These are phyloP conservation scores for Hyppa rectilinea DNA, from an alignment of 2,888 invertebrate genomes.

Conservation along the genomic window DNA sequence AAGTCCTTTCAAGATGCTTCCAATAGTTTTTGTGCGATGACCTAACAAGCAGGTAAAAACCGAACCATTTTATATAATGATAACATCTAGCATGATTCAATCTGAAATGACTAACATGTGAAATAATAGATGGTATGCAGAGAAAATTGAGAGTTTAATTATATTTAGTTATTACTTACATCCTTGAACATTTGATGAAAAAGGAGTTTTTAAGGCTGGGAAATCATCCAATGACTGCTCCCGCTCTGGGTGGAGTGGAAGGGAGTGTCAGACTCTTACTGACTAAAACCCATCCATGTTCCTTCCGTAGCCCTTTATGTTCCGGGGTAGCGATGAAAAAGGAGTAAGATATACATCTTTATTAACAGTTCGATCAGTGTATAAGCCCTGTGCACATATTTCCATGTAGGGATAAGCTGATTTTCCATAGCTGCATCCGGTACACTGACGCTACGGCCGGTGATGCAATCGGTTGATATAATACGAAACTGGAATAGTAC, in stretches of 20 bases:
- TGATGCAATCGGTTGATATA: slow-evolving; percentile 74
- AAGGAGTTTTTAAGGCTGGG: too few relatives aligned
- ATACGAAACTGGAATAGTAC: slow-evolving; percentile 47
- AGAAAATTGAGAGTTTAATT: slow-evolving; percentile 4
- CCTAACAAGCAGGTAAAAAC: slow-evolving; percentile 49
- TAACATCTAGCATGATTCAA: slow-evolving; percentile 36
- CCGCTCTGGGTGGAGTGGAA: too few relatives aligned
- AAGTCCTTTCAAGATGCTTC: slow-evolving; percentile 51
- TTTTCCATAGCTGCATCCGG: slow-evolving; percentile 80
- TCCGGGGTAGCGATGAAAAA: too few relatives aligned
- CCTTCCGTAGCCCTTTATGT: too few relatives aligned
- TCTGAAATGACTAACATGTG: slow-evolving; percentile 23
- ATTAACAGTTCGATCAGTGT: slow-evolving; percentile 17
- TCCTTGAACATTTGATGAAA: neutral
- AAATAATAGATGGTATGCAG: neutral
- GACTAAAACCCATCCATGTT: too few relatives aligned
- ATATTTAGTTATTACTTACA: neutral
- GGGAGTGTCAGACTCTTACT: too few relatives aligned
- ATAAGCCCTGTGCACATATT: slow-evolving; percentile 65
- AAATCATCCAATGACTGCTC: too few relatives aligned
- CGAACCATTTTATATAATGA: slow-evolving; percentile 19
- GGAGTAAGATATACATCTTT: slow-evolving; percentile 1
- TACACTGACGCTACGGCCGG: slow-evolving; percentile 70
- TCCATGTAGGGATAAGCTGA: slow-evolving; percentile 79
- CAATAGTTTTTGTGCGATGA: slow-evolving; percentile 53